Conservation (phyloP, 2,113 vertebrate genomes). For the Zapus hudsonius region DNA sequence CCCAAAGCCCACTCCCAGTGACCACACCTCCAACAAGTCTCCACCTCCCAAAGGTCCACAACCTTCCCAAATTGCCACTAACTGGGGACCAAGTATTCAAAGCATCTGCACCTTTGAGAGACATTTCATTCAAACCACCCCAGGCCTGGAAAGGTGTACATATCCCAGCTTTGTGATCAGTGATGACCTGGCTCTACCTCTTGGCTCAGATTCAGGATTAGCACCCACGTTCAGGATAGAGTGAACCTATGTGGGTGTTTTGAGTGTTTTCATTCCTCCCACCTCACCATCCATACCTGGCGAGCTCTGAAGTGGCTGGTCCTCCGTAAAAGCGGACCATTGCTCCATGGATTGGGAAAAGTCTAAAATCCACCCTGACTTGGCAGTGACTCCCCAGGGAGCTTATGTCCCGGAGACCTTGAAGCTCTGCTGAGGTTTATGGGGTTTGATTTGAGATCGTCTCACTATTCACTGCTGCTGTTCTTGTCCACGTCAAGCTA, state of each 20-base stretch:
- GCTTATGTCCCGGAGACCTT: too few relatives aligned
- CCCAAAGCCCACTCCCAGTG: too few relatives aligned
- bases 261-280: background rate
- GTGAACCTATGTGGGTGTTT: background rate
- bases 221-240: background rate
- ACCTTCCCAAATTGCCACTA: too few relatives aligned
- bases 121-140: too few relatives aligned
- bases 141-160: background rate
- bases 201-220: background rate
- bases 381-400: background rate
- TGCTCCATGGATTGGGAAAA: background rate
- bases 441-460: background rate
- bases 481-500: background rate
- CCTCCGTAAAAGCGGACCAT: background rate
- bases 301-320: background rate
- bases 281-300: background rate
- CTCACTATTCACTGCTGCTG: background rate
- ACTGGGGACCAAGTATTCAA: too few relatives aligned
- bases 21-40: too few relatives aligned
- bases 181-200: background rate
- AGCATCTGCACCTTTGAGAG: too few relatives aligned
- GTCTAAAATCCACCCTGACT: background rate
- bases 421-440: background rate
- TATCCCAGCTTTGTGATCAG: background rate
- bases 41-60: too few relatives aligned